Percentiles rank a stretch among this genome's conserved stretches.
phyloP scores from a whole-genome alignment of 2,888 invertebrate species.

The Himalopsyche kuldschensis region DNA sequence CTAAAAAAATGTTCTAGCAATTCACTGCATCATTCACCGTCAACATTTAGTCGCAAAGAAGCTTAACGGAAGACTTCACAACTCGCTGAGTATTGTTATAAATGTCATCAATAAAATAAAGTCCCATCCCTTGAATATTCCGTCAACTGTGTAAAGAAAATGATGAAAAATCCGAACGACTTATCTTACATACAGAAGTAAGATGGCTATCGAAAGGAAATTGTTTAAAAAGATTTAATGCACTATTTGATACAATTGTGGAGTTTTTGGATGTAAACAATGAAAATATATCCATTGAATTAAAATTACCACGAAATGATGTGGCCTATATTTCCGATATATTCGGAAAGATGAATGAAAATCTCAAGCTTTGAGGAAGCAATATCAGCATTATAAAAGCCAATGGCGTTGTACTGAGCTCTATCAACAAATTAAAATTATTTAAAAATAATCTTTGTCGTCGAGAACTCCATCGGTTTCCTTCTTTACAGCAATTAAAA shows the following conservation, averaged over 20 bases:
- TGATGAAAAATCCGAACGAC: neutral
- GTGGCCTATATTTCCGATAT: slow-evolving; percentile 17
- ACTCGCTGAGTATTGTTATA: no score
- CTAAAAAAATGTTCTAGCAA: no score
- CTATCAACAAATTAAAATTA: slow-evolving; percentile 19
- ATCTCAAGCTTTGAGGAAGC: neutral
- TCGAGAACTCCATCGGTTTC: slow-evolving; percentile 9
- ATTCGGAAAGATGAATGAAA: slow-evolving; percentile 20
- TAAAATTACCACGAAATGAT: slow-evolving; percentile 7
- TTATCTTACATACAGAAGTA: slow-evolving; percentile 1
- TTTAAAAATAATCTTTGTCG: slow-evolving; percentile 8
- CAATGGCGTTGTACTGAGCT: slow-evolving; percentile 16
- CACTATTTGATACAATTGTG: neutral
- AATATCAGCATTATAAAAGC: slow-evolving; percentile 5
- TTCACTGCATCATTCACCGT: no score
- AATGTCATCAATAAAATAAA: neutral
- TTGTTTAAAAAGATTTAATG: neutral
- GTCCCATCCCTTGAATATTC: neutral
- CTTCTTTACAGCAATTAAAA: slow-evolving; percentile 14
- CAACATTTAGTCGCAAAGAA: no score
- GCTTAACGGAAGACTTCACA: no score
- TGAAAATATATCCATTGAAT: slow-evolving; percentile 6
- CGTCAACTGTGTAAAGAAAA: neutral
- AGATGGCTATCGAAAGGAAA: slow-evolving; percentile 2
- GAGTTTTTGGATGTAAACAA: slow-evolving; percentile 2